These are phyloP conservation scores for Metaphire vulgaris DNA, from an alignment of 1,140 invertebrate genomes.

Conservation along the genomic window DNA sequence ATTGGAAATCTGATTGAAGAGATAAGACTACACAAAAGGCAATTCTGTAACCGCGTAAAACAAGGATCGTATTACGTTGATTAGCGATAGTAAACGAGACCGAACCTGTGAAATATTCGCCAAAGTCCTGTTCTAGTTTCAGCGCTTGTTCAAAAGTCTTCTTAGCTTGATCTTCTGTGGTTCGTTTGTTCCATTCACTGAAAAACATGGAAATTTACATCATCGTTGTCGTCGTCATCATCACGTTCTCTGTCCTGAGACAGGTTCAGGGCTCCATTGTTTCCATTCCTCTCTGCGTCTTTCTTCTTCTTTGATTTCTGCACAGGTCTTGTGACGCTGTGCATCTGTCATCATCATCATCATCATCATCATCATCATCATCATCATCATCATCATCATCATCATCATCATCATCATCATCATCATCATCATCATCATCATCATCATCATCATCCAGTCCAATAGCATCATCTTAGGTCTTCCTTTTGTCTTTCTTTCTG, in stretches of 20 bases:
- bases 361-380: slow-evolving; percentile 18
- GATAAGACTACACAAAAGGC: no score
- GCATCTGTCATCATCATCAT: slow-evolving; percentile 19
- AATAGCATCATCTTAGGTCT: no score
- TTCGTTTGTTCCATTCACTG: slow-evolving; percentile 72
- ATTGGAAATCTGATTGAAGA: no score
- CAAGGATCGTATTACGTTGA: no score
- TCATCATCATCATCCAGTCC: neutral
- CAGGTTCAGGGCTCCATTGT: no score
- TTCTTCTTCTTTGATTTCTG: no score
- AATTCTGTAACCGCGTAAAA: no score
- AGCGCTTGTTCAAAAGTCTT: slow-evolving; percentile 90
- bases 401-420: slow-evolving; percentile 20
- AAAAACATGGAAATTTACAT: neutral
- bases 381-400: slow-evolving; percentile 18
- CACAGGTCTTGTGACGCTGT: no score
- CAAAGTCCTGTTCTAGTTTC: slow-evolving; percentile 97
- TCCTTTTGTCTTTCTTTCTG: no score
- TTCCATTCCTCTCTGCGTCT: no score
- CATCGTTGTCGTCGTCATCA: neutral
- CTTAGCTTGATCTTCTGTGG: slow-evolving; percentile 95
- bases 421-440: slow-evolving; percentile 17
- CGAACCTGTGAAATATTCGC: slow-evolving; percentile 94
- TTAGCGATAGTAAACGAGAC: neutral
- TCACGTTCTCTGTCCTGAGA: no score